Percentiles rank a stretch among this genome's conserved stretches.
Conservation (phyloP, 2,797 vertebrate species). For the Mallotus villosus region DNA sequence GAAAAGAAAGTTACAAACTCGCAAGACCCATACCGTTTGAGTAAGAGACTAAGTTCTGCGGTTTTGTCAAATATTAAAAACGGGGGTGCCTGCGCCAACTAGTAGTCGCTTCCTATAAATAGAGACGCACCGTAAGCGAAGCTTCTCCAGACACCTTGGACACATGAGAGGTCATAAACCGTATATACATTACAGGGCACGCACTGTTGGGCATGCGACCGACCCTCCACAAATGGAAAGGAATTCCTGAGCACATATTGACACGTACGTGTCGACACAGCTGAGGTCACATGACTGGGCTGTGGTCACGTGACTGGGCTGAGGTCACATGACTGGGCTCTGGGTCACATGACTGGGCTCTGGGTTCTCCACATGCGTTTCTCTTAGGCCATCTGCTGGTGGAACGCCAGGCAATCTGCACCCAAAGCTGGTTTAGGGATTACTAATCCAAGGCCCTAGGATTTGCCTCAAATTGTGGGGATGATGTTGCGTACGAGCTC, state of each 20-base stretch:
- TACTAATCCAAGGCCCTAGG: too few species aligned
- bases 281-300: not conserved
- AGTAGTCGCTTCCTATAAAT: not conserved
- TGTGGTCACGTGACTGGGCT: not conserved
- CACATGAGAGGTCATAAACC: not conserved
- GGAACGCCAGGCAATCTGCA: not conserved
- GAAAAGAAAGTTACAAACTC: too few species aligned
- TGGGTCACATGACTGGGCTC: too few species aligned
- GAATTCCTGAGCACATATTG: not conserved
- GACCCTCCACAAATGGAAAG: slow-evolving; percentile 7
- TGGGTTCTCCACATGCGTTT: not conserved
- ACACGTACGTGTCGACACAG: not conserved
- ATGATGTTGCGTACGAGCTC: too few species aligned
- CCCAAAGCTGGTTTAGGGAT: not conserved
- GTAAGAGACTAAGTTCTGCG: too few species aligned
- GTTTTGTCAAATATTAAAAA: too few species aligned
- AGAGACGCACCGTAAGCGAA: not conserved
- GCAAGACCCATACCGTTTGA: too few species aligned
- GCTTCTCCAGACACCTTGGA: too few species aligned
- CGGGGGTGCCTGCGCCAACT: not conserved
- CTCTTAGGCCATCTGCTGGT: slow-evolving; percentile 13
- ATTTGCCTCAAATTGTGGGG: too few species aligned
- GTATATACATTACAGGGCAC: not conserved
- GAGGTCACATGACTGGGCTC: not conserved
- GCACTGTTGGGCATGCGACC: not conserved